Evolutionary conservation across 35 echinoderm and acorn worm genomes (phyloP).

Genomic region (Apostichopus californicus): DNA sequence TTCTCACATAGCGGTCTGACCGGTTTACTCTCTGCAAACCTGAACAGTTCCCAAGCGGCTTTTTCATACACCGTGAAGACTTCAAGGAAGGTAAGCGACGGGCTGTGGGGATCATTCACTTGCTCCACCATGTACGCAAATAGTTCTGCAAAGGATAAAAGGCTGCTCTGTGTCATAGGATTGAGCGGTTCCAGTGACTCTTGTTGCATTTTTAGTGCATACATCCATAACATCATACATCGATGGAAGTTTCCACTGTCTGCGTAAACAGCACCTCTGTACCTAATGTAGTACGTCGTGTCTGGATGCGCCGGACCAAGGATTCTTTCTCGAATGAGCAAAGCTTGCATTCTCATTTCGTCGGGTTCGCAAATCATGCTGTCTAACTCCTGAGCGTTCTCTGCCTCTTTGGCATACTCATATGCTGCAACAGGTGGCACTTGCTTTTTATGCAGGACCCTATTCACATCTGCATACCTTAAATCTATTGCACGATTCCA

Average conservation of each 20-base stretch:
- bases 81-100: constrained; percentile 55
- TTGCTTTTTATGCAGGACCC: constrained; percentile 74
- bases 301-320: constrained; percentile 97
- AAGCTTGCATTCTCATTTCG: constrained; percentile 99
- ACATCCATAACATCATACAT: constrained; percentile 97
- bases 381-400: constrained; percentile 75
- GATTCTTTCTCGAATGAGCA: constrained; percentile 94
- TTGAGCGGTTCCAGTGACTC: constrained; percentile 92
- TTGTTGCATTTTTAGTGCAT: constrained; percentile 98
- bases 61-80: constrained; percentile 76
- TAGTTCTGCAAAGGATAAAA: constrained; percentile 96
- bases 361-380: constrained; percentile 94
- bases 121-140: constrained; percentile 97
- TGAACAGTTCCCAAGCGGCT: constrained; percentile 68
- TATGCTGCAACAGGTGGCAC: constrained; percentile 74
- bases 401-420: constrained; percentile 84
- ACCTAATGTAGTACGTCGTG: constrained; percentile 98
- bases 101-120: constrained; percentile 59
- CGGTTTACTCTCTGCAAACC: constrained; percentile 48
- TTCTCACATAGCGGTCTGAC: constrained; percentile 76
- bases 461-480: constrained; percentile 66
- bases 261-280: constrained; percentile 95
- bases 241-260: constrained; percentile 97
- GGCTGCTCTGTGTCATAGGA: constrained; percentile 98
- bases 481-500: constrained; percentile 97